These are phyloP conservation scores for Lysandra bellargus DNA, from an alignment of 2,888 invertebrate genomes.

Conservation along the genomic window DNA sequence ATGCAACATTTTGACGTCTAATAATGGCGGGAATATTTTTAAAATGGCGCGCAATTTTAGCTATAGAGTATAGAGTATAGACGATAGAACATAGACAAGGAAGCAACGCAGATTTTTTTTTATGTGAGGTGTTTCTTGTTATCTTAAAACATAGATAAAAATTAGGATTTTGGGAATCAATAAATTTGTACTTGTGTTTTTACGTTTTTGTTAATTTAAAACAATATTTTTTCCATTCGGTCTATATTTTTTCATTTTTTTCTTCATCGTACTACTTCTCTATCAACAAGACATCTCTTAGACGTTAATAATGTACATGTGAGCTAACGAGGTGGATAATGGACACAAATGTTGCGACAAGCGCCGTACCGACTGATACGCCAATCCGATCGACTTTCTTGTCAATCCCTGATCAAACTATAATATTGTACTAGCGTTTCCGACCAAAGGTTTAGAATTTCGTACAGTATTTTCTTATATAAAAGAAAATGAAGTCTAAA, in stretches of 20 bases:
- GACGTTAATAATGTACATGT: neutral
- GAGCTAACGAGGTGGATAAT: neutral
- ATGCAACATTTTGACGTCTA: constrained; percentile 74
- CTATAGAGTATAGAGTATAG: neutral
- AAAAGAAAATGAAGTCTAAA: too few species aligned
- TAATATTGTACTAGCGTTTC: neutral
- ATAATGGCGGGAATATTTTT: constrained; percentile 47
- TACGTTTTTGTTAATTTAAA: too few species aligned
- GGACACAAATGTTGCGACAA: constrained; percentile 21
- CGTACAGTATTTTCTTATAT: neutral
- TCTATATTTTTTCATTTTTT: too few species aligned
- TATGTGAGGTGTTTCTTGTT: too few species aligned
- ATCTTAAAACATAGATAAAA: too few species aligned
- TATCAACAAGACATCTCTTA: neutral
- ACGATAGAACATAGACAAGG: neutral
- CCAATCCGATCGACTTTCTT: constrained; percentile 13
- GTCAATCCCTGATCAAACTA: neutral
- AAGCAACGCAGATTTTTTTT: neutral
- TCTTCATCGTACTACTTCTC: neutral
- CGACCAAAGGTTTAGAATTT: neutral
- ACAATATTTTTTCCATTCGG: too few species aligned
- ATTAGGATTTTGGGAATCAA: too few species aligned
- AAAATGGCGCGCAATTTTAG: constrained; percentile 13
- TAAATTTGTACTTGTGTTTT: too few species aligned
- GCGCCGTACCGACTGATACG: constrained; percentile 5